Conservation (phyloP, 2,113 vertebrate species). For the Sphaerodactylus townsendi region DNA sequence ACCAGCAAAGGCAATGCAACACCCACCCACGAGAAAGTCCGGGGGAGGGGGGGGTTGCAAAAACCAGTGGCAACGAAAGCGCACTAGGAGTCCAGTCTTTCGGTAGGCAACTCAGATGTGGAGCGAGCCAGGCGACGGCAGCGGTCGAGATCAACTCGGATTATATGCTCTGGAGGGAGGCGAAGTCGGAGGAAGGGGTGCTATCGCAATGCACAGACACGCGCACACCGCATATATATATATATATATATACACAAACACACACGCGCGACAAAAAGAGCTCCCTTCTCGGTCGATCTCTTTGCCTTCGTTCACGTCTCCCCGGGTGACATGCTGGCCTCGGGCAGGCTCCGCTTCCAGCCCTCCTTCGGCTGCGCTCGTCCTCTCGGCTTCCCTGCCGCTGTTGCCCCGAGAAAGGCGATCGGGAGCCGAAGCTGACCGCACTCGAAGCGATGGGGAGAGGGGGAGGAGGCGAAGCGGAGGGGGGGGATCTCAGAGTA, state of each 20-base stretch:
- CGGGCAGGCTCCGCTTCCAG: conserved; percentile 69
- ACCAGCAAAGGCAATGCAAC: conserved; percentile 33
- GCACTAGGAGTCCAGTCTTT: no score
- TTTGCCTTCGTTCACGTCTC: conserved; percentile 68
- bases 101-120: neutral
- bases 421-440: conserved; percentile 66
- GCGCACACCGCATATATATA: neutral
- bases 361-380: conserved; percentile 71
- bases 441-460: conserved; percentile 71
- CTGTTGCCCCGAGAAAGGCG: conserved; percentile 49
- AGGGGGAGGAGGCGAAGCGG: neutral
- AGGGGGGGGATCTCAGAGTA: conserved; percentile 45
- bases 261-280: no score
- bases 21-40: neutral
- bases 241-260: neutral
- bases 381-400: conserved; percentile 65
- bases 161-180: neutral
- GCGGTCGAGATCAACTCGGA: conserved; percentile 52
- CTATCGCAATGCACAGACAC: neutral
- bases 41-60: neutral
- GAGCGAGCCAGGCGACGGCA: conserved; percentile 26
- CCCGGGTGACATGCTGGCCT: conserved; percentile 73
- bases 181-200: neutral
- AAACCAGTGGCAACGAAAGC: no score
- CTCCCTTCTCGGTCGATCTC: conserved; percentile 48